Conservation (phyloP, 1,140 invertebrate genomes). For the Philopotamus ludificatus region DNA sequence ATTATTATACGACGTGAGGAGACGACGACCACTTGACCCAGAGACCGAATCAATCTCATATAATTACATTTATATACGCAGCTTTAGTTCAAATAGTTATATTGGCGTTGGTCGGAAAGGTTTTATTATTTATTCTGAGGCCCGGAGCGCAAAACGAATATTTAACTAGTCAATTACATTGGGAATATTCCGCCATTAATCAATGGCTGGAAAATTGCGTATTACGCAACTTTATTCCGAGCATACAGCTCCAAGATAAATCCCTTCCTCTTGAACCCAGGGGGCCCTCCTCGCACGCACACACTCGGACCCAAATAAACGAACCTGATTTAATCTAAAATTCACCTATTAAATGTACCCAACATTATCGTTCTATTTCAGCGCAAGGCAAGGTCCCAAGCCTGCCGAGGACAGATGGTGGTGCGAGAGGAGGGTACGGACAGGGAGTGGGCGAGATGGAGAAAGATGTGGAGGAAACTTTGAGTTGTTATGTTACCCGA, state of each 20-base stretch:
- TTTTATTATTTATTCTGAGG: background rate
- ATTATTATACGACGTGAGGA: too few relatives aligned
- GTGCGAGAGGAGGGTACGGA: constrained; percentile 2
- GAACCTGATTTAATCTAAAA: constrained; percentile 39
- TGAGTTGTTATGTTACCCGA: constrained; percentile 34
- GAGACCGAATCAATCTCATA: too few relatives aligned
- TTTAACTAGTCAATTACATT: constrained; percentile 14
- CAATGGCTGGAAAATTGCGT: constrained; percentile 28
- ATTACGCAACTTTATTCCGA: constrained; percentile 32
- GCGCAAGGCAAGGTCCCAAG: constrained; percentile 30
- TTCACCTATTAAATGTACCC: constrained; percentile 32
- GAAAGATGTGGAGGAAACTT: constrained; percentile 33
- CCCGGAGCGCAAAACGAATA: background rate
- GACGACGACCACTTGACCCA: too few relatives aligned
- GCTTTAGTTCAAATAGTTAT: too few relatives aligned
- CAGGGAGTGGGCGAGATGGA: background rate
- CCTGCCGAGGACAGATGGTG: constrained; percentile 41
- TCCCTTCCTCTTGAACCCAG: constrained; percentile 23
- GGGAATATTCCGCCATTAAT: constrained; percentile 16
- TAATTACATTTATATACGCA: too few relatives aligned
- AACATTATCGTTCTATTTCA: constrained; percentile 33
- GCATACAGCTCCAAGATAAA: constrained; percentile 38
- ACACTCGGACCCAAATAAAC: constrained; percentile 33
- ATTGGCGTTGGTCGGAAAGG: too few relatives aligned
- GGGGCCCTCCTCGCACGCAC: background rate